Evolutionary conservation across 2,113 vertebrate species (phyloP), one percentile per base, ranked within the genome.

Genomic region (Nibea coibor): DNA sequence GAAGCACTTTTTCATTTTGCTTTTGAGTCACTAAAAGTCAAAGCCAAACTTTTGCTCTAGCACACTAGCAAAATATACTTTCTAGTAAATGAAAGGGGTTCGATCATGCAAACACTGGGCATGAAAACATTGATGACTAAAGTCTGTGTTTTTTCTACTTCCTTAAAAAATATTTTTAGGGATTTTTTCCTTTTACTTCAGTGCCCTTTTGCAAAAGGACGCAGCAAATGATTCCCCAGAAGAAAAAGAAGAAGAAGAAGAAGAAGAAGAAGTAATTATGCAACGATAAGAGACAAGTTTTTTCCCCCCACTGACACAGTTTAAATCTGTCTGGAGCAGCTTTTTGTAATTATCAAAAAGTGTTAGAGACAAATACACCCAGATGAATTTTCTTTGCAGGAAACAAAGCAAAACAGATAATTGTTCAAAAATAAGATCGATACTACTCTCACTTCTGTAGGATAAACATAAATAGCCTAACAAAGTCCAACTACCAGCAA

Each of bases 61-160:
- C 35, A 8, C 35, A 9, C 35, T 39, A 1, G 8, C 35, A 39
- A 53, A 59, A 47, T 35, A 12, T 2, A 0, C 22, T 7, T 39
- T 69, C 39, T 69, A 26, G 64, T 31, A 20, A n/a, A 57, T 61
- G 10, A 59, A n/a, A 62, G 26, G 47, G 42, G 43, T 62, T 35
- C 64, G 35, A 47, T 22, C 5, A 31, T 51, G 17, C 31, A 22
- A 28, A 42, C 4, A 64, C n/a, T 14, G 14, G 15, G 51, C 35
- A 28, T 50, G 5, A 64, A 58, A 53, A 66, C 17, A 54, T 11
- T 16, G 26, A 22, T 65, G 74, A 74, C 22, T 9, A 39, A 45
- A 74, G 5, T 53, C 24, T 72, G 19, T 50, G 35, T 17, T 75
- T 86, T 74, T 72, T 45, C 22, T 35, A 69, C 61, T 78, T 72